These are phyloP conservation scores for Sesamia inferens DNA, from an alignment of 2,888 invertebrate genomes.

Conservation along the genomic window DNA sequence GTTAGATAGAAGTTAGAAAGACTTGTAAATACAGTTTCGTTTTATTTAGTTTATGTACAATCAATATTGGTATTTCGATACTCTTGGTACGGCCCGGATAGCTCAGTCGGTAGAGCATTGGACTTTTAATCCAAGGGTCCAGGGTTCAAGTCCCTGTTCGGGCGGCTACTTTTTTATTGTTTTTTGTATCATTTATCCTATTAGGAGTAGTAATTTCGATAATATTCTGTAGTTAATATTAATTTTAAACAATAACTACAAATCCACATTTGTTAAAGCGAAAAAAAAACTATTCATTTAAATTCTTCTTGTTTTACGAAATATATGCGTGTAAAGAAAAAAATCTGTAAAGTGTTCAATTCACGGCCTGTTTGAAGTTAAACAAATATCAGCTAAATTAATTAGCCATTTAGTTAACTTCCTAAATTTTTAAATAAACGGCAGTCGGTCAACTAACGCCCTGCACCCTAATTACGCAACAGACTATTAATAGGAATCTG, in stretches of 20 bases:
- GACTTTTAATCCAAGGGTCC: constrained; percentile 95
- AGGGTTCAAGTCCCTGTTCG: constrained; percentile 94
- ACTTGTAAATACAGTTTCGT: no score
- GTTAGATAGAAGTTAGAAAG: no score
- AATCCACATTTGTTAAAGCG: background rate
- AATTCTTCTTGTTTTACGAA: background rate
- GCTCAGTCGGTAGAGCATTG: constrained; percentile 94
- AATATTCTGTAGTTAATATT: background rate
- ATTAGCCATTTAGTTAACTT: no score
- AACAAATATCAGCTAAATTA: no score
- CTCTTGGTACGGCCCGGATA: constrained; percentile 88
- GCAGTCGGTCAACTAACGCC: no score
- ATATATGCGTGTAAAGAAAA: background rate
- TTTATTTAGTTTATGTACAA: background rate
- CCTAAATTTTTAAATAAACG: no score
- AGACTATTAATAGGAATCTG: no score
- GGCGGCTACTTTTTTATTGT: constrained; percentile 78
- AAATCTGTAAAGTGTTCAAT: no score
- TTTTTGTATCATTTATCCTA: background rate
- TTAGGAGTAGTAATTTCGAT: background rate
- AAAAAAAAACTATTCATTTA: background rate
- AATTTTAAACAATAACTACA: background rate
- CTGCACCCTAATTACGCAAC: no score
- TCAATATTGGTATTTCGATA: constrained; percentile 3
- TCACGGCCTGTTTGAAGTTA: no score